These are phyloP conservation scores for Patiria pectinifera DNA, from an alignment of 53 echinoderm and acorn worm genomes.

Conservation along the genomic window DNA sequence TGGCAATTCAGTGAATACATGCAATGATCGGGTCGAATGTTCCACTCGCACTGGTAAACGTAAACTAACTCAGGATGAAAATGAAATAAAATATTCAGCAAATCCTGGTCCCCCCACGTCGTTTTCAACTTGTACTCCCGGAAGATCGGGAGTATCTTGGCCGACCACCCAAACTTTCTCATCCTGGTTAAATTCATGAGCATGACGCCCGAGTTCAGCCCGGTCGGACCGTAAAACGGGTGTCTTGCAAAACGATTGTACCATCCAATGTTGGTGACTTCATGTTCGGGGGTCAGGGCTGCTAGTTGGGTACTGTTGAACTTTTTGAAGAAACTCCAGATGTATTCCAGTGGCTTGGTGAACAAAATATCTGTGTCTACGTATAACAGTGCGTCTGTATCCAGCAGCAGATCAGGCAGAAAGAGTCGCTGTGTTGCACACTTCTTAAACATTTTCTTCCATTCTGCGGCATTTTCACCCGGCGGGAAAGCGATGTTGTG, in stretches of 20 bases:
- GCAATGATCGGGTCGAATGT: conserved; percentile 93
- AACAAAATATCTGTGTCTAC: conserved; percentile 96
- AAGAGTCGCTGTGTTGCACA: conserved; percentile 98
- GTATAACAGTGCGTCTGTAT: conserved; percentile 91
- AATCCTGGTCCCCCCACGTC: conserved; percentile 97
- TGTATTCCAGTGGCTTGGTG: conserved; percentile 87
- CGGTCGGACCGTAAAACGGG: conserved; percentile 90
- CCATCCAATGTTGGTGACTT: conserved; percentile 91
- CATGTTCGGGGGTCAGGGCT: conserved; percentile 91
- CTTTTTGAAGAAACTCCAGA: conserved; percentile 87
- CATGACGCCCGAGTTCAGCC: conserved; percentile 97
- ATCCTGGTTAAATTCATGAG: conserved; percentile 94
- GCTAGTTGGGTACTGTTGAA: conserved; percentile 93
- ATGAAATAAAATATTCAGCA: conserved; percentile 91
- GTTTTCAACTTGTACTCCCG: conserved; percentile 85
- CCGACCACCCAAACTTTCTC: conserved; percentile 82
- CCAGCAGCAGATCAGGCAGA: conserved; percentile 79
- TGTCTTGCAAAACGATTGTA: conserved; percentile 96
- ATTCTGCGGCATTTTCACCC: conserved; percentile 82
- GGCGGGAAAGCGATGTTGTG: conserved; percentile 87
- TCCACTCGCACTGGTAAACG: conserved; percentile 92
- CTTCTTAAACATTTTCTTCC: conserved; percentile 98
- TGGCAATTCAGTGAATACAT: conserved; percentile 91
- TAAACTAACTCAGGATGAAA: conserved; percentile 89
- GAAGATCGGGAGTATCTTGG: conserved; percentile 85